Base-by-base conservation (phyloP, 2,797 vertebrate genomes). In the Acrocephalus scirpaceus region DNA sequence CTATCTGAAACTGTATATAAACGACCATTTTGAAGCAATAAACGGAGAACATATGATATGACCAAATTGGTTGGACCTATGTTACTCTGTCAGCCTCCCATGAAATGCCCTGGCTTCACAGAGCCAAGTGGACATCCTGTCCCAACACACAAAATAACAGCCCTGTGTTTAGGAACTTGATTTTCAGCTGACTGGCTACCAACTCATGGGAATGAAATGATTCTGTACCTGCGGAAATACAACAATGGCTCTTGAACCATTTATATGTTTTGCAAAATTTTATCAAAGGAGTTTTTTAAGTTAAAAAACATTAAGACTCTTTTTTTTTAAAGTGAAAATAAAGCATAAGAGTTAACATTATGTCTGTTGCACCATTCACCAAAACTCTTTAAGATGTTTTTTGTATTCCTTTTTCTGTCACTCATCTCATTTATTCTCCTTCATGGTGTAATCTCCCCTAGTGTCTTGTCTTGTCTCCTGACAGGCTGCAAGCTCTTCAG, bases 401-500 rank as follows among this genome's bases (percentile, higher is more conserved):
- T 81, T 95, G 66, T 60, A 58, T 81, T 95, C 73, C 75, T 91
- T 93, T 94, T 80, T 51, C 96, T 97, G 95, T 96, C 96, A 97
- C 69, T 94, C 95, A 96, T 87, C 67, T 91, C 84, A 92, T 94
- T 97, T 95, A 92, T 96, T 96, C 61, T 88, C 81, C 94, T 77
- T 83, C 81, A 72, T 48, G 61, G 78, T 90, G 50, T 70, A 95
- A 96, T 96, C 91, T 84, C 90, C 40, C 42, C 78, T 54, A 95
- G 92, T 91, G 81, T 77, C 93, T 94, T 83, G 89, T 96, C 94
- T 96, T 93, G 65, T 92, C 91, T 97, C 54, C 89, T 97, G 93
- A 96, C 95, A 96, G 50, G 84, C 92, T 93, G 92, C 91, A 87
- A 94, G 94, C 91, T 92, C 95, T 95, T 96, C 91, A 92, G 93